phyloP scores from a whole-genome alignment of 2,113 vertebrate species.

The Trematomus loennbergii region DNA sequence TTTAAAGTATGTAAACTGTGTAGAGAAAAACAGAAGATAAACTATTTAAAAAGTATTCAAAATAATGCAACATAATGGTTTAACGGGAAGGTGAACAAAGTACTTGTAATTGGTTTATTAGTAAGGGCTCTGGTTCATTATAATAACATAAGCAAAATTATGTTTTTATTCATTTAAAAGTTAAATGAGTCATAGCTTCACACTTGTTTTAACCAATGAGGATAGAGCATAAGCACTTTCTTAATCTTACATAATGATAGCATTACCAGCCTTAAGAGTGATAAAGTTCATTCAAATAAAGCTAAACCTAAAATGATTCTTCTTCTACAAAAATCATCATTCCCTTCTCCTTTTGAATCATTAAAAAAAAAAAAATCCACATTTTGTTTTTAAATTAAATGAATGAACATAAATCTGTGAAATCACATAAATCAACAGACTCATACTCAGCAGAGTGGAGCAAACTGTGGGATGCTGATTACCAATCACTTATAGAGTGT shows the following conservation, averaged over 20 bases:
- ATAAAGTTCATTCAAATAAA: conserved; percentile 45
- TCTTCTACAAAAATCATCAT: background rate
- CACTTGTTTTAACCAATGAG: background rate
- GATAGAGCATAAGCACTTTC: background rate
- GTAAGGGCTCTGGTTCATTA: background rate
- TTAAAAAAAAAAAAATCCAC: no score
- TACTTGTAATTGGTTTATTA: background rate
- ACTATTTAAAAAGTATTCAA: background rate
- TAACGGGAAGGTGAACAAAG: background rate
- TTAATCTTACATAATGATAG: background rate
- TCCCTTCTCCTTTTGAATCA: background rate
- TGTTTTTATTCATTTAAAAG: background rate
- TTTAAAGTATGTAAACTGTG: background rate
- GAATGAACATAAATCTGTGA: no score
- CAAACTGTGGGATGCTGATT: no score
- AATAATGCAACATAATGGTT: background rate
- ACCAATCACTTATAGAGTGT: no score
- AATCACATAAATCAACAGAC: background rate
- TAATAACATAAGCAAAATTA: background rate
- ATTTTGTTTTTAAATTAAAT: no score
- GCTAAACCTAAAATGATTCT: background rate
- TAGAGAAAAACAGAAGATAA: background rate
- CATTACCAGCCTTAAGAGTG: conserved; percentile 13
- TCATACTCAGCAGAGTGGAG: no score
- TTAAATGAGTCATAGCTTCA: background rate